Base-by-base conservation (phyloP, 1,140 invertebrate species). In the Ceratina calcarata region DNA sequence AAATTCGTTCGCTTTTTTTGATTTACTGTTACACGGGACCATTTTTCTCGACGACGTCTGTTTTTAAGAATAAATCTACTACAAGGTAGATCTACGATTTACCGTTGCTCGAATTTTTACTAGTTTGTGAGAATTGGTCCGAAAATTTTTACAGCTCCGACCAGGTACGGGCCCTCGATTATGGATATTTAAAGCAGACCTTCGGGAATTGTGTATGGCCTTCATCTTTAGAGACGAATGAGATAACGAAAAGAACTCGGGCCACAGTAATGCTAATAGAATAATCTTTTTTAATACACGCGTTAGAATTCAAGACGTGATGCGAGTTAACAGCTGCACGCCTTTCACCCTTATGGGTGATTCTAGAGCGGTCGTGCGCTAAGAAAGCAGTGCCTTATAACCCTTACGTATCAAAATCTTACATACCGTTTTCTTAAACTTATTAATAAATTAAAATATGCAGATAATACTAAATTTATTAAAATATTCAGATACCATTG, bases 261-360 rank as follows among this genome's bases (percentile, higher is more conserved):
- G 22, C 13, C 27, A 64, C 51, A 68, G 24, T 57, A 60, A 74
- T 60, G 58, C 13, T 60, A 57, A 84, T 83, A 2, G n/a, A 32
- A 22, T 55, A 32, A 79, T 83, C 67, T 83, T 53, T 20, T 70
- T 68, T 85, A 84, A 84, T 85, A 79, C 78, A 62, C 71, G 67
- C 22, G 76, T 85, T 85, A 76, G 83, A 85, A 85, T 84, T 79
- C 83, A 51, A 32, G 60, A 64, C 76, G 69, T 45, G 68, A 37
- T 18, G 32, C 76, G 22, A 8, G 18, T 12, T 8, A n/a, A 12
- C 76, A 64, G 76, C 76, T 78, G 76, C 18, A 18, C 49, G 49
- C 15, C 20, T 45, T 37, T 24, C 75, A 24, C 16, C 15, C 15
- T 20, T 12, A 3, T 55, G 12, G n/a, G 3, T 27, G 1, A 22